Percentiles rank a stretch among this genome's conserved stretches.
phyloP scores from a whole-genome alignment of 1,140 invertebrate genomes.

The Galendromus occidentalis region DNA sequence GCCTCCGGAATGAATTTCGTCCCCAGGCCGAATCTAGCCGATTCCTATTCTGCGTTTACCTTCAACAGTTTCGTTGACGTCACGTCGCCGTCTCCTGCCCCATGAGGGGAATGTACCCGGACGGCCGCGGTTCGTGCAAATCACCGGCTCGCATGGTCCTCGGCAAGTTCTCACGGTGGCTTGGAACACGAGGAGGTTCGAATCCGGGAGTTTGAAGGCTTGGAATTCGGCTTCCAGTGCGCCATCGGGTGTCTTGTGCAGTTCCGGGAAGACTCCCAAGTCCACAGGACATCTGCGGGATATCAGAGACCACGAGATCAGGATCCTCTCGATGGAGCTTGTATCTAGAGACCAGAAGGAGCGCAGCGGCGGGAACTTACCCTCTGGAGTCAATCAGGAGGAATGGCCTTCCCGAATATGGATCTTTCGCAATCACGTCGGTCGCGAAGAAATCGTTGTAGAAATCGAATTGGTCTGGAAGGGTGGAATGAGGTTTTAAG shows the following conservation, averaged over 20 bases:
- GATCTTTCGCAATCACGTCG: conserved; percentile 77
- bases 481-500: background rate
- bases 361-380: conserved; percentile 31
- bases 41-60: too few relatives aligned
- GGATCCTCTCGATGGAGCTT: background rate
- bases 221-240: conserved; percentile 74
- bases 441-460: conserved; percentile 69
- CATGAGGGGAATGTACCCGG: conserved; percentile 21
- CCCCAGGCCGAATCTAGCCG: too few relatives aligned
- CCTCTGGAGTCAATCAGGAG: conserved; percentile 71
- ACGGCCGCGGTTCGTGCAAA: background rate
- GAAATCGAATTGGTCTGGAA: conserved; percentile 21
- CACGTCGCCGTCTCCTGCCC: conserved; percentile 15
- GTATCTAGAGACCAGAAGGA: background rate
- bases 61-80: background rate
- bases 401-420: conserved; percentile 67
- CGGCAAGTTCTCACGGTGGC: conserved; percentile 69
- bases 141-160: conserved; percentile 63
- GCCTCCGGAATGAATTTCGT: too few relatives aligned
- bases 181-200: conserved; percentile 78
- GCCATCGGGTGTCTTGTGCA: conserved; percentile 59
- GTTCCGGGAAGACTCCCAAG: conserved; percentile 69
- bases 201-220: conserved; percentile 83
- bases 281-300: conserved; percentile 59
- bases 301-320: background rate